Percentiles rank a stretch among this genome's conserved stretches.
Conservation (phyloP, 1,140 invertebrate species). For the Zaprionus vittiger region DNA sequence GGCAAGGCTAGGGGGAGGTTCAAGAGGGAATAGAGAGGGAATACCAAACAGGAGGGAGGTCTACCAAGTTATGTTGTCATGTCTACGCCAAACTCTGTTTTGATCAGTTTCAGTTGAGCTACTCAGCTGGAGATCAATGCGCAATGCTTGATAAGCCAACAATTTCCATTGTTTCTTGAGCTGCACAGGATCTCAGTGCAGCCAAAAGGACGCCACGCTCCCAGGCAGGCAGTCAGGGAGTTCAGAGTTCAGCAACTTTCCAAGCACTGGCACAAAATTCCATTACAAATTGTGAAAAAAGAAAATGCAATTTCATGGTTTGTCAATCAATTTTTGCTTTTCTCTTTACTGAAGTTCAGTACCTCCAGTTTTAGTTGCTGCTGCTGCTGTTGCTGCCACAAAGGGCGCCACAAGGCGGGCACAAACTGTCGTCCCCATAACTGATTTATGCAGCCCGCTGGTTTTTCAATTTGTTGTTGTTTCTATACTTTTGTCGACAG, state of each 20-base stretch:
- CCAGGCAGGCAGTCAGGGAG: conserved; percentile 8
- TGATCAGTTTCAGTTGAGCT: not conserved
- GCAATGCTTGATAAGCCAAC: conserved; percentile 24
- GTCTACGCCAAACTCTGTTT: too few relatives aligned
- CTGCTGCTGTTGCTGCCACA: conserved; percentile 7
- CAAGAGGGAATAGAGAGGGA: not conserved
- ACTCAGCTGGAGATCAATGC: not conserved
- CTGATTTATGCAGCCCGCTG: conserved; percentile 59
- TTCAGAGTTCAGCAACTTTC: conserved; percentile 47
- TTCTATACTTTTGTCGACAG: conserved; percentile 13
- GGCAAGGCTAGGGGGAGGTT: not conserved
- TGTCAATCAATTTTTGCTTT: conserved; percentile 60
- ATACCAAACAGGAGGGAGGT: too few relatives aligned
- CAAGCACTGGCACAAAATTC: conserved; percentile 22
- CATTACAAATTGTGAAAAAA: conserved; percentile 47
- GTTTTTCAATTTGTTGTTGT: conserved; percentile 28
- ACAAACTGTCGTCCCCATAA: conserved; percentile 40
- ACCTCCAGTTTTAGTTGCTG: not conserved
- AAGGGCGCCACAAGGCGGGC: conserved; percentile 46
- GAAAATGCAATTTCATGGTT: conserved; percentile 71
- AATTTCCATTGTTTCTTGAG: conserved; percentile 12
- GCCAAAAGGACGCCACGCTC: conserved; percentile 36
- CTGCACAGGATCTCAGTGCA: conserved; percentile 8
- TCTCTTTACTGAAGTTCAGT: not conserved
- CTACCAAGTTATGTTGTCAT: not conserved